Conservation (phyloP, 2,888 invertebrate species). For the Parascotia fuliginaria region DNA sequence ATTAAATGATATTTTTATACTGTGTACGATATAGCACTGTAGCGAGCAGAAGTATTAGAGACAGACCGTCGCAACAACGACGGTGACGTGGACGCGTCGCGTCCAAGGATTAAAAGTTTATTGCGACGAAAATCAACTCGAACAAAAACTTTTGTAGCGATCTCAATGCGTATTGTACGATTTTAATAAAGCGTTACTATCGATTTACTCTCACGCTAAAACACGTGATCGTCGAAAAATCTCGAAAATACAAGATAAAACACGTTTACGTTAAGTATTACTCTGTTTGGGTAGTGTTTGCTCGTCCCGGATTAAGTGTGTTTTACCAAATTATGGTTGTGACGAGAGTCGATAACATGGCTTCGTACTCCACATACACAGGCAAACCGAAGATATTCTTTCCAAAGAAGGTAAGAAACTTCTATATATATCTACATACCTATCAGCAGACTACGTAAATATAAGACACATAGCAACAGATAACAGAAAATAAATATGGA, state of each 20-base stretch:
- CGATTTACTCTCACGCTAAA: constrained; percentile 54
- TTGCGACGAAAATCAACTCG: constrained; percentile 73
- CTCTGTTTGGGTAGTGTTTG: constrained; percentile 66
- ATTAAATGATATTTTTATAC: constrained; percentile 56
- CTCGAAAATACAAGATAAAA: constrained; percentile 67
- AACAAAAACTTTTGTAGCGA: constrained; percentile 72
- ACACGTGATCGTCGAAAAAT: constrained; percentile 78
- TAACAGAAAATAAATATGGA: constrained; percentile 24
- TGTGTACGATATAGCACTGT: constrained; percentile 54
- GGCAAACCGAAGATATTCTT: constrained; percentile 84
- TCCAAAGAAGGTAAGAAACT: constrained; percentile 79
- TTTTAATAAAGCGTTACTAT: constrained; percentile 63
- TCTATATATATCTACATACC: constrained; percentile 28
- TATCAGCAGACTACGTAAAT: constrained; percentile 25
- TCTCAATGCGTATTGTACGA: constrained; percentile 59
- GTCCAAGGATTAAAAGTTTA: constrained; percentile 76
- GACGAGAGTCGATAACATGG: constrained; percentile 82
- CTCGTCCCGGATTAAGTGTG: constrained; percentile 66
- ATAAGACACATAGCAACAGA: constrained; percentile 35
- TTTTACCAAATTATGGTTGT: constrained; percentile 82
- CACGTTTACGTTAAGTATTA: constrained; percentile 55
- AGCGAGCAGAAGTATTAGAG: constrained; percentile 47
- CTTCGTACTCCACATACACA: constrained; percentile 80
- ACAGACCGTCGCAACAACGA: constrained; percentile 55
- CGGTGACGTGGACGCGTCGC: constrained; percentile 79